Evolutionary conservation across 2,888 invertebrate genomes (phyloP), one percentile per base, ranked within the genome.

Genomic region (Mesorhabditis spiculigera): DNA sequence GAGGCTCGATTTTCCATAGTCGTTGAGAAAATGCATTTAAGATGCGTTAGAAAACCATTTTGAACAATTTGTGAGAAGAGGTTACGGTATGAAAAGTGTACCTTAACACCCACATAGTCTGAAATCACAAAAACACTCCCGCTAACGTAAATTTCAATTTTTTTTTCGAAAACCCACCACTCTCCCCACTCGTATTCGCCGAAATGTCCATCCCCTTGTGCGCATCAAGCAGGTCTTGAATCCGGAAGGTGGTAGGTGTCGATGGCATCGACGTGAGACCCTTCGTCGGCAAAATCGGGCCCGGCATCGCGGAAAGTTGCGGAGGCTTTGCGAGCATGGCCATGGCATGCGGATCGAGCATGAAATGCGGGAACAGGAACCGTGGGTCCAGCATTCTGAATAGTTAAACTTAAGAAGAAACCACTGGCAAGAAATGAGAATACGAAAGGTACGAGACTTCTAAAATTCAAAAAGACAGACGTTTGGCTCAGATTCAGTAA

Each of bases 341-440:
- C 58, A n/a, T n/a, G 10, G n/a, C n/a, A n/a, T 50, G 58, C n/a
- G 58, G 58, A 3, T 50, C 58, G n/a, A 50, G 58, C 8, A 50
- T 10, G 58, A 50, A 50, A 13, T 50, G 58, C 28, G 28, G 28
- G 28, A 28, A 28, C 28, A 28, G 28, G 28, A 28, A 28, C n/a
- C 58, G 58, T 13, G 58, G 58, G n/a, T 50, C 58, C 58, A 50
- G n/a, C 58, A 50, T 50, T 50, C 58, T 50, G 58, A 50, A 50
- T 50, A 13, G 58, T 13, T 50, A 13, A 0, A 50, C 58, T 50
- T 50, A 10, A 50, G 58, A 50, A 13, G 10, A 50, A 50, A n/a
- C 58, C 8, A 10, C n/a, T 1, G 28, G 28, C 1, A 28, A 28
- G 58, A n/a, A 50, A 50, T 50, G 58, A 50, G 58, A 13, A 50